These are phyloP conservation scores for Chelonus insularis DNA, from an alignment of 1,140 invertebrate species.

Conservation along the genomic window DNA sequence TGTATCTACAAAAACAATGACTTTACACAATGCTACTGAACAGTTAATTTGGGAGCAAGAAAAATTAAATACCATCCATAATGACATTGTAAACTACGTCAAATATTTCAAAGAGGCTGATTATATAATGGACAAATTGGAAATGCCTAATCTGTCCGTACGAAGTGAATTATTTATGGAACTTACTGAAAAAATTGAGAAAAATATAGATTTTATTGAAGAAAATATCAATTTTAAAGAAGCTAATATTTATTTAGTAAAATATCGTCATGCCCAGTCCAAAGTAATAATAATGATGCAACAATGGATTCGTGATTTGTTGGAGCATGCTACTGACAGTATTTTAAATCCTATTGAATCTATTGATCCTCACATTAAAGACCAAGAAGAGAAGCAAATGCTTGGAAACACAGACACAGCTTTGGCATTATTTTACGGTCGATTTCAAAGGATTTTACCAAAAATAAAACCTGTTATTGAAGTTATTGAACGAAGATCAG, in stretches of 20 bases:
- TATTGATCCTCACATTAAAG: not conserved
- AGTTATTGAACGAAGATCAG: slow-evolving; percentile 77
- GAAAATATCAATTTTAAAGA: slow-evolving; percentile 82
- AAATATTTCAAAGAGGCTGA: slow-evolving; percentile 87
- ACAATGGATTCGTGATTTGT: slow-evolving; percentile 72
- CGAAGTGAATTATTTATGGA: slow-evolving; percentile 82
- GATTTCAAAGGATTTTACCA: slow-evolving; percentile 86
- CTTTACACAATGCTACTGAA: slow-evolving; percentile 86
- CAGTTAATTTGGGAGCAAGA: slow-evolving; percentile 86
- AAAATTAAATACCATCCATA: slow-evolving; percentile 75
- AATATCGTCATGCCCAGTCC: slow-evolving; percentile 79
- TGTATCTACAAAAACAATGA: slow-evolving; percentile 88
- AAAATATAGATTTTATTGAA: slow-evolving; percentile 83
- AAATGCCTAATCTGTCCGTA: slow-evolving; percentile 77
- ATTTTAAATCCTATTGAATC: slow-evolving; percentile 51
- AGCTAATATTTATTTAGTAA: slow-evolving; percentile 69
- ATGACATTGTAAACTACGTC: slow-evolving; percentile 78
- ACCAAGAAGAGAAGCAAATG: slow-evolving; percentile 51
- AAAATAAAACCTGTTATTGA: slow-evolving; percentile 81
- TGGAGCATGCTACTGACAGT: slow-evolving; percentile 80
- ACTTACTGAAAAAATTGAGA: slow-evolving; percentile 82
- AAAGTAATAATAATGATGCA: slow-evolving; percentile 79
- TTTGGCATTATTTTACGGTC: slow-evolving; percentile 90
- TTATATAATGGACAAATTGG: slow-evolving; percentile 76
- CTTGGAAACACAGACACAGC: slow-evolving; percentile 70